phyloP scores from a whole-genome alignment of 2,797 vertebrate genomes.

The Gambelia wislizenii region DNA sequence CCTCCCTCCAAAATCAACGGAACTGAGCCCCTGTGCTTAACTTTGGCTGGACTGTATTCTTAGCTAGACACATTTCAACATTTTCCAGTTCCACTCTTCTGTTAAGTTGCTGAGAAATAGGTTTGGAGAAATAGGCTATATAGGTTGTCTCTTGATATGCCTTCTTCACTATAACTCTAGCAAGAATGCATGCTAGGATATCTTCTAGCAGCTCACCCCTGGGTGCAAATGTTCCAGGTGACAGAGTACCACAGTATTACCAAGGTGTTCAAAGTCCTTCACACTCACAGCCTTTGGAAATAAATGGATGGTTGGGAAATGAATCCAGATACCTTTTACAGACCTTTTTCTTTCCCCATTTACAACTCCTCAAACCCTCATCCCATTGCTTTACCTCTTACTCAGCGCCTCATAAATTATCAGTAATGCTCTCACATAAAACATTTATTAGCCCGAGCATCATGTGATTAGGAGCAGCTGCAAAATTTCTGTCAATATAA shows the following conservation, averaged over 20 bases:
- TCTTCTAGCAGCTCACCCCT: not conserved
- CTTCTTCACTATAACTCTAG: not conserved
- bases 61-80: not conserved
- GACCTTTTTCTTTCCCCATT: conserved; percentile 9
- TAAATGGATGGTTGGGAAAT: rapidly evolving
- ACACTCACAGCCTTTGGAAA: not conserved
- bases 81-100: not conserved
- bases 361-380: conserved; percentile 38
- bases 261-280: not conserved
- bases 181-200: not conserved
- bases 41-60: not conserved
- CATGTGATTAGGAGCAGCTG: conserved; percentile 73
- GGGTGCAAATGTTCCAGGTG: not conserved
- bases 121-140: not conserved
- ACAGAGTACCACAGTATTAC: not conserved
- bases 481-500: conserved; percentile 75
- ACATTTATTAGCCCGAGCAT: conserved; percentile 72
- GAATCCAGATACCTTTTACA: not conserved
- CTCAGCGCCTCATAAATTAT: conserved; percentile 74
- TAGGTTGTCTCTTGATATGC: not conserved
- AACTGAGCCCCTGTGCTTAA: not conserved
- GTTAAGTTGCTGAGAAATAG: not conserved
- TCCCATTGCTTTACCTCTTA: conserved; percentile 49
- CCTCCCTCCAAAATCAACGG: not conserved
- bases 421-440: conserved; percentile 68